A percentile compares a stretch with the other conserved stretches of the same genome.
phyloP scores from a whole-genome alignment of 2,113 vertebrate species.

The Lagenorhynchus albirostris region DNA sequence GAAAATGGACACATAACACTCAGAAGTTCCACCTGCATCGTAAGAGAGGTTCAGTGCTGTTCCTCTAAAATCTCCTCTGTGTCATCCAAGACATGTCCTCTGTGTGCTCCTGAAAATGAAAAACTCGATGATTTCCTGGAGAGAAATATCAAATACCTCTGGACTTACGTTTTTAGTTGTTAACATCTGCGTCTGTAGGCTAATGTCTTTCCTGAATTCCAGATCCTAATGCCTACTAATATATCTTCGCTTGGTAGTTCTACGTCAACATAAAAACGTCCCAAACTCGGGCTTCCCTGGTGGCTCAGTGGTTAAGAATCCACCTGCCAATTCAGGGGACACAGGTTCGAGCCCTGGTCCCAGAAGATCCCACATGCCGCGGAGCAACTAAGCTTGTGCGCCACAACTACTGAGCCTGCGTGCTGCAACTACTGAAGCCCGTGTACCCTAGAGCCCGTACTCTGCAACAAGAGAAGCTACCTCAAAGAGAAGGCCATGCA shows the following conservation, averaged over 20 bases:
- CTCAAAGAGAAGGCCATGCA: too few relatives aligned
- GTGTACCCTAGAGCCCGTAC: too few relatives aligned
- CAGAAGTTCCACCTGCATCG: neutral
- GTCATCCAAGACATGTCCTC: neutral
- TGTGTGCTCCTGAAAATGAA: neutral
- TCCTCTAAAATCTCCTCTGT: neutral
- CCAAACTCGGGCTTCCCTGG: neutral
- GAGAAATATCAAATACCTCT: neutral
- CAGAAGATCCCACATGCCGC: too few relatives aligned
- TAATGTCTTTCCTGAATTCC: neutral
- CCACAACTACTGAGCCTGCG: too few relatives aligned
- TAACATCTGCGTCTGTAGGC: neutral
- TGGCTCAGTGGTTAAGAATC: too few relatives aligned
- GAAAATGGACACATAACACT: neutral
- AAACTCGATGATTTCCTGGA: neutral
- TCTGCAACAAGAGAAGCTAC: too few relatives aligned
- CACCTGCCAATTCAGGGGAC: too few relatives aligned
- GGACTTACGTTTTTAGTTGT: neutral
- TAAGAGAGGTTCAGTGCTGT: neutral
- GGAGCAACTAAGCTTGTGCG: too few relatives aligned
- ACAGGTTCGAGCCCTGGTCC: too few relatives aligned
- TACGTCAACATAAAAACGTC: neutral
- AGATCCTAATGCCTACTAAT: neutral
- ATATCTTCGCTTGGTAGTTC: neutral
- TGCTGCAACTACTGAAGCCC: too few relatives aligned